Base-by-base conservation (phyloP, 2,113 vertebrate genomes). In the Chaenogobius annularis region DNA sequence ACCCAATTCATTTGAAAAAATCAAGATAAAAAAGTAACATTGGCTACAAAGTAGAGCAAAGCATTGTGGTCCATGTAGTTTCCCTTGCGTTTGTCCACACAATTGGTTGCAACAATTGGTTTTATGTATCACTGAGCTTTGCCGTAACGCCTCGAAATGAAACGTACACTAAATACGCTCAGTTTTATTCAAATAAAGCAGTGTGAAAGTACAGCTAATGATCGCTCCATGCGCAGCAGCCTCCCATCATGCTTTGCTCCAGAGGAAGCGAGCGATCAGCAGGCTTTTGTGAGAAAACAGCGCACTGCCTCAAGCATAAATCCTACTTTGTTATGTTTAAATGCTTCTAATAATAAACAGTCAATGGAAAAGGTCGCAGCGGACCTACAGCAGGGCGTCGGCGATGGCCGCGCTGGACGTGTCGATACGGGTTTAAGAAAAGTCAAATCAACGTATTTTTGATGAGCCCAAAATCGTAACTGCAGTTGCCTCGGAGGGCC, bases 231-330 rank as follows among this genome's bases (percentile, higher is more conserved):
- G 58, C 15, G 56, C 31, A 69, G 56, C 31, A 69, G 23, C 73
- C 47, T 40, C 48, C 71, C 35, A 56, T 72, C 52, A 70, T 8
- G 6, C 68, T 70, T 43, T 70, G 59, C 44, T 26, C 55, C 48
- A 66, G n/a, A 20, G 12, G 54, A 61, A 61, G 58, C 58, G 14
- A 31, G 58, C 8, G 58, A 35, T 61, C 23, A 61, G 58, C 13
- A 3, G 26, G 58, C 58, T 61, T 19, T 61, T 61, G 58, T 61
- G 26, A 17, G 15, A 35, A 61, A 61, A 61, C 58, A 61, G 58
- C 15, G 35, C 26, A 61, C 26, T 17, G 58, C 58, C 58, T 35
- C 22, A 35, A 61, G 58, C 58, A 61, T 35, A 17, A 35, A 61
- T 14, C 58, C 14, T 15, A 61, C 26, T 58, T 9, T 35, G 26